These are phyloP conservation scores for Tenebrosternarchus preto DNA, from an alignment of 2,113 vertebrate genomes.

Conservation along the genomic window DNA sequence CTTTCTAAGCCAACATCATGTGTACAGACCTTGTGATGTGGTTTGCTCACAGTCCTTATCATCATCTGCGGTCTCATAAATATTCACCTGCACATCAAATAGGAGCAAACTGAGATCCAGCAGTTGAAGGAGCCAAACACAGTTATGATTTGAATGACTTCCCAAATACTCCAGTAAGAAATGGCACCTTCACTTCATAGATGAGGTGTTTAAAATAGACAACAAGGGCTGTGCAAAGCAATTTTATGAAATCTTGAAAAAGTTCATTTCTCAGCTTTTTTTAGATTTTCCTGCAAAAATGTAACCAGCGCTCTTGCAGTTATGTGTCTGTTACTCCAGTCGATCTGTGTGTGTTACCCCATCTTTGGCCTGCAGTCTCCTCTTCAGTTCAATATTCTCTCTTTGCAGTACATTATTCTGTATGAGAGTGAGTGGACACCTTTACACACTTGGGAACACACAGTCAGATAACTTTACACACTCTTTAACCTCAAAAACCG, in stretches of 20 bases:
- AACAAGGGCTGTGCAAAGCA: too few species aligned
- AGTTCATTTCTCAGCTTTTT: too few species aligned
- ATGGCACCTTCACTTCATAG: too few species aligned
- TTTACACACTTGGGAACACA: background rate
- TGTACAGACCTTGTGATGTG: conserved; percentile 27
- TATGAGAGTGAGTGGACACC: background rate
- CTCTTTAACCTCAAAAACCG: too few species aligned
- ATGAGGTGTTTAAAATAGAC: too few species aligned
- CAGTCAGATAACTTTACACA: background rate
- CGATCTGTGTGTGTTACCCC: conserved; percentile 6
- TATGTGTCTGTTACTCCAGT: background rate
- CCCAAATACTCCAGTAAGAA: too few species aligned
- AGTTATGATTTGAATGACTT: background rate
- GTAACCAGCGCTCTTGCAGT: background rate
- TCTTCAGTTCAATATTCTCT: conserved; percentile 70
- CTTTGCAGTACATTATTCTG: conserved; percentile 75
- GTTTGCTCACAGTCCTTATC: conserved; percentile 1
- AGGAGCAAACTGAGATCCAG: background rate
- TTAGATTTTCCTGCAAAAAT: too few species aligned
- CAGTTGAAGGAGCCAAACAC: too few species aligned
- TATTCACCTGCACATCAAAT: background rate
- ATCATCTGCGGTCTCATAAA: conserved; percentile 6
- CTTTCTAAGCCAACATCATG: background rate
- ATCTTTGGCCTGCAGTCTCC: conserved; percentile 53
- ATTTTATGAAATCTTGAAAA: too few species aligned